These are phyloP conservation scores for Ataeniobius toweri DNA, from an alignment of 2,797 vertebrate genomes.

Conservation along the genomic window DNA sequence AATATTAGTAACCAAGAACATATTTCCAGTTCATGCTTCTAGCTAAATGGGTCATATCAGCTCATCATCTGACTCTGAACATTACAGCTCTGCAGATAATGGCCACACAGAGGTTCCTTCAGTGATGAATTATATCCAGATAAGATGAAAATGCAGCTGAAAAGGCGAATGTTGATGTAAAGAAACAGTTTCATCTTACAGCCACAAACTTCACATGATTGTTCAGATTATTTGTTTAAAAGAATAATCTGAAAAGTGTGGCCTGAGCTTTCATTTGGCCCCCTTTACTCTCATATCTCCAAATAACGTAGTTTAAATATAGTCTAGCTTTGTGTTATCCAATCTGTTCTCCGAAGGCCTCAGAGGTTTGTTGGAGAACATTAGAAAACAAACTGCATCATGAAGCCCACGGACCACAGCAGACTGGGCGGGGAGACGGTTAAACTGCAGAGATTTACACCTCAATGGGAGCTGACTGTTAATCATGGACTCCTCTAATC, in stretches of 20 bases:
- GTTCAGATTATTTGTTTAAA: not conserved
- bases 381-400: no score
- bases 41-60: slow-evolving; percentile 10
- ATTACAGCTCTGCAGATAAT: not conserved
- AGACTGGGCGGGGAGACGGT: no score
- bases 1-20: not conserved
- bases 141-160: not conserved
- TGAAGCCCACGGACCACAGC: no score
- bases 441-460: no score
- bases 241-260: not conserved
- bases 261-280: not conserved
- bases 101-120: not conserved
- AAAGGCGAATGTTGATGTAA: no score
- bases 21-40: not conserved
- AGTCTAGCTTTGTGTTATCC: no score
- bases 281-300: no score
- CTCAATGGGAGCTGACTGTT: no score
- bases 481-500: no score
- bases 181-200: slow-evolving; percentile 15
- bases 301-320: no score
- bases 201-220: not conserved
- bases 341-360: no score
- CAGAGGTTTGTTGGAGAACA: no score
- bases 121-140: not conserved
- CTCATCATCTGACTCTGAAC: slow-evolving; percentile 19